phyloP scores from a whole-genome alignment of 1,140 invertebrate genomes.

The Apis florea region DNA sequence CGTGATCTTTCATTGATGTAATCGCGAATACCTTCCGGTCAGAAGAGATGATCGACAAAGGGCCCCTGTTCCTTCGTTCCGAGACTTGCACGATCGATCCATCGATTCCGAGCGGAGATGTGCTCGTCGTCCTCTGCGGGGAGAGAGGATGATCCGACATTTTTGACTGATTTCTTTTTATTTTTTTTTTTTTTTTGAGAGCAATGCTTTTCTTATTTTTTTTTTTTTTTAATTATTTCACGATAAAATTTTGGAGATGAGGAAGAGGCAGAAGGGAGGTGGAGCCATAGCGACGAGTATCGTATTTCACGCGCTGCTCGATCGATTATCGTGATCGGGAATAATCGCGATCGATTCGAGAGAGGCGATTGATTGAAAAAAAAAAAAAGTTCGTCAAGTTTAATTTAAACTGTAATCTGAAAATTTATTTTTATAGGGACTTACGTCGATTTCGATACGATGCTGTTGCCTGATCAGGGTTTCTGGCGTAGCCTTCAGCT shows the following conservation, averaged over 20 bases:
- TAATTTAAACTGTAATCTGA: not conserved
- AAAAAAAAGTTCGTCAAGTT: too few relatives aligned
- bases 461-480: not conserved
- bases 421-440: not conserved
- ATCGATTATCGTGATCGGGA: constrained; percentile 9
- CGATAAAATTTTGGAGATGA: constrained; percentile 24
- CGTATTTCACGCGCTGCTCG: not conserved
- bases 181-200: not conserved
- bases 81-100: constrained; percentile 21
- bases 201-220: not conserved
- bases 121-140: constrained; percentile 51
- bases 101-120: constrained; percentile 1
- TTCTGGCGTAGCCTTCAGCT: constrained; percentile 14
- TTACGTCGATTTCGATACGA: constrained; percentile 19
- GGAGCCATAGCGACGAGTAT: constrained; percentile 64
- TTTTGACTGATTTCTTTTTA: constrained; percentile 33
- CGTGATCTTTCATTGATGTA: constrained; percentile 10
- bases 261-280: constrained; percentile 75
- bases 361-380: not conserved
- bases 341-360: constrained; percentile 8
- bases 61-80: constrained; percentile 46
- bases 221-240: not conserved
- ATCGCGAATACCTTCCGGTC: not conserved
- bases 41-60: constrained; percentile 35
- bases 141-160: constrained; percentile 53